Base-by-base conservation (phyloP, 2,888 invertebrate species). In the Heteromurus nitidus region DNA sequence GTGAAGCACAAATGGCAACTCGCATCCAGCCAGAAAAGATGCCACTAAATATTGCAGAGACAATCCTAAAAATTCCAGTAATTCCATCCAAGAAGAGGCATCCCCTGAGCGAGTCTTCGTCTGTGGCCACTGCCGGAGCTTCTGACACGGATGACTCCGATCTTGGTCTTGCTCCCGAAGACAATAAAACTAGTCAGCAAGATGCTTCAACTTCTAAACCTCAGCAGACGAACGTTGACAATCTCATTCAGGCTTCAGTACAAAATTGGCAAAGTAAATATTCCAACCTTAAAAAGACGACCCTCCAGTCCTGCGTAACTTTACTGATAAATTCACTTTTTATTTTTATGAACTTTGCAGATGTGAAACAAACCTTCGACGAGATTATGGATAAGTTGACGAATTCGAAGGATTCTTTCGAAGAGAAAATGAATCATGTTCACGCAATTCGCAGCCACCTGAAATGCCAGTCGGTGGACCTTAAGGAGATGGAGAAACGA, bases 41-140 rank as follows among this genome's bases (percentile, higher is more conserved):
- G n/a, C 28, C 13, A 16, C 44, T 2, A 44, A 9, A 24, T 70
- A 18, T 26, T 55, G 20, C 26, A 0, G 81, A 81, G 30, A 60
- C 74, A 26, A 81, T 81, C 13, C 55, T 81, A 16, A 81, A 75
- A 58, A 81, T 81, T 42, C 81, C 81, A 0, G 75, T 75, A 2
- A 44, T 81, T 24, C 62, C 69, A 44, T 18, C 74, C 11, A 22
- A 3, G 16, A 50, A 53, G 11, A 9, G 55, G 0, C 74, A 55
- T 36, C 18, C 60, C 3, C 74, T 62, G 7, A 69, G 75, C 30
- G 75, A 81, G 16, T 75, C 73, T 5, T 47, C 73, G 0, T 44
- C 69, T 9, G 22, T 7, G 18, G 67, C 31, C 13, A 67, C 80
- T 3, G 24, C 50, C 1, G 50, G 16, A 7, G 50, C 47, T n/a